Base-by-base conservation (phyloP, 2,888 invertebrate genomes). In the Cylindroiulus punctatus region DNA sequence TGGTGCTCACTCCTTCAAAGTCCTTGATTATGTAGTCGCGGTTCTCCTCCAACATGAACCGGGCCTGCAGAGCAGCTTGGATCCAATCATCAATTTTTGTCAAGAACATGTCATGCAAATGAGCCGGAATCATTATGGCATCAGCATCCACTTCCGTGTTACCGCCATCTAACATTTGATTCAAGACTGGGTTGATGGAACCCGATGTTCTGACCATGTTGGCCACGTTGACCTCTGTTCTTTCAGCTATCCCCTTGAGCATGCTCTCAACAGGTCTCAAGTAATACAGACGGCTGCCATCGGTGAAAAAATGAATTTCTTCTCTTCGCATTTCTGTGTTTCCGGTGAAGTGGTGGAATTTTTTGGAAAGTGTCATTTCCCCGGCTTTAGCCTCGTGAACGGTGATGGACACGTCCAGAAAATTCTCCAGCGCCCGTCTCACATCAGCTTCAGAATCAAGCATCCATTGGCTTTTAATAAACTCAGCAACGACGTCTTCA, bases 21-120 rank as follows among this genome's bases (percentile, higher is more conserved):
- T 88, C 87, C 0, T 88, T 87, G 47, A 88, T 89, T 14, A 89
- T 89, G 85, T 88, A 88, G 86, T 90, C 90, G 12, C 88, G 88
- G 85, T 90, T 90, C 12, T 90, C 88, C 17, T 90, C 89, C 84
- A 91, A 90, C 85, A 91, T 89, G 10, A 89, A 88, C 19, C 89
- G 89, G 65, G 87, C 88, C 52, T 89, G 88, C 88, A 90, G 89
- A n/a, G 88, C 88, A 0, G 89, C 88, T 10, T 65, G 65, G 26
- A 65, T 65, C 65, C 65, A 65, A 8, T 65, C 65, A 0, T 90
- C 90, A 1, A 52, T 86, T 86, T 89, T 76, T 30, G 82, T 40
- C 26, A 44, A n/a, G 19, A 84, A 82, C 82, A 40, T 82, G 19
- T 36, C 36, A 7, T 65, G 22, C 12, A 65, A 65, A 26, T 65